Evolutionary conservation across 2,113 vertebrate species (phyloP), one percentile per base, ranked within the genome.

Genomic region (Cairina moschata): DNA sequence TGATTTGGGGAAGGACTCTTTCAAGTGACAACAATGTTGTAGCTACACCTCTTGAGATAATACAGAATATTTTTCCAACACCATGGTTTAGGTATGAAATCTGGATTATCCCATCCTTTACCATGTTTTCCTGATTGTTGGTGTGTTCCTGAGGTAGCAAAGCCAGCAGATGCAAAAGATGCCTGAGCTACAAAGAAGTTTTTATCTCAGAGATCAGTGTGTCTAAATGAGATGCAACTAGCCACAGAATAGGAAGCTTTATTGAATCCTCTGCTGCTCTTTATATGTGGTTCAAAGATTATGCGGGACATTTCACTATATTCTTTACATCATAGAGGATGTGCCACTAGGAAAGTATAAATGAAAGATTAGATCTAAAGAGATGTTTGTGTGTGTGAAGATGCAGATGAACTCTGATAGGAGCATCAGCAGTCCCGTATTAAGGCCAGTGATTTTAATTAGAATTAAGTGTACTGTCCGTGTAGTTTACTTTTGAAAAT

Each of bases 381-480:
- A 81, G 72, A 54, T 65, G 34, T 84, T 90, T 65, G 78, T 42
- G 73, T 42, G 67, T 74, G 55, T 72, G 86, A 88, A 96, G 79
- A 95, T 83, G 78, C 72, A 88, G 79, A 83, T 83, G 56, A 88
- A 74, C 5, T 8, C 67, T 85, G 87, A 48, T 60, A 69, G 44
- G 18, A 88, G 91, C 82, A 85, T 85, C 82, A 73, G 55, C 52
- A 94, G 76, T 65, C 28, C 71, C 17, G 9, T 38, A 31, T 84
- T 95, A 87, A 85, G 83, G 58, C 50, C 56, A 54, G 38, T 32
- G 59, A 91, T 55, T 95, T 95, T 86, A 88, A 90, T 91, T 68
- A 82, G 85, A 66, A 93, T 90, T 90, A 77, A 55, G 59, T 67
- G 36, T n/a, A 16, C 84, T 90, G 79, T 67, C 68, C 42, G 18